Percentiles rank a stretch among this genome's conserved stretches.
Conservation (phyloP, 2,888 invertebrate species). For the Polyommatus icarus region DNA sequence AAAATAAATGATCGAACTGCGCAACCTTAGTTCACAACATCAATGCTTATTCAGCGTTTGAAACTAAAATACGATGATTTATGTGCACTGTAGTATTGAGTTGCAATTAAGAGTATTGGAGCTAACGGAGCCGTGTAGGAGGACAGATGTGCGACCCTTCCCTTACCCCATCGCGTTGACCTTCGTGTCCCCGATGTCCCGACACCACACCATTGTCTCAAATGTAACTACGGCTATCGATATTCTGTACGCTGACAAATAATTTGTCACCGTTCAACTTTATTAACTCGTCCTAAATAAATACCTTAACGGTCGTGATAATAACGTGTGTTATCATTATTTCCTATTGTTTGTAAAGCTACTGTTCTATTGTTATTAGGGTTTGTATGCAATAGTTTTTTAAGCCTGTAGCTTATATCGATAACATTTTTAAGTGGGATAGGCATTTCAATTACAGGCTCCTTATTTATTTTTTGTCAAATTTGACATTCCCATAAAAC, state of each 20-base stretch:
- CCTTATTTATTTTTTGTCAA: background rate
- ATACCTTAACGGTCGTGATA: background rate
- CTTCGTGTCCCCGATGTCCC: constrained; percentile 49
- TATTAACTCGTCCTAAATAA: constrained; percentile 10
- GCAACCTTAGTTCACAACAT: background rate
- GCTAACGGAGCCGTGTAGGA: constrained; percentile 66
- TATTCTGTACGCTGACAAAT: constrained; percentile 16
- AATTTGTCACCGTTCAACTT: constrained; percentile 20
- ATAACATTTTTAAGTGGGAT: background rate
- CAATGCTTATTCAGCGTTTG: constrained; percentile 23
- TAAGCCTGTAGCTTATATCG: too few relatives aligned
- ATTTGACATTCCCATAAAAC: background rate
- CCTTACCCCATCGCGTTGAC: constrained; percentile 65
- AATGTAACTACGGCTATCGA: constrained; percentile 34
- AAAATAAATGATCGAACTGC: background rate
- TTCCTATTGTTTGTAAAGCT: background rate
- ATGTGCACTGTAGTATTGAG: constrained; percentile 61
- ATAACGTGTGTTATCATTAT: background rate
- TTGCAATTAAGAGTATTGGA: constrained; percentile 76
- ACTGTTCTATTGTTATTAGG: background rate
- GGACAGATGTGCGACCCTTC: constrained; percentile 75
- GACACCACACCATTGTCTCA: constrained; percentile 41
- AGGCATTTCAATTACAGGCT: background rate
- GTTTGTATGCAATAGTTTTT: background rate
- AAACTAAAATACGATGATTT: constrained; percentile 44